A percentile compares a stretch with the other conserved stretches of the same genome.
These are phyloP conservation scores for Lepidiolamprologus cunningtoni DNA, from an alignment of 2,113 vertebrate genomes.

Conservation along the genomic window DNA sequence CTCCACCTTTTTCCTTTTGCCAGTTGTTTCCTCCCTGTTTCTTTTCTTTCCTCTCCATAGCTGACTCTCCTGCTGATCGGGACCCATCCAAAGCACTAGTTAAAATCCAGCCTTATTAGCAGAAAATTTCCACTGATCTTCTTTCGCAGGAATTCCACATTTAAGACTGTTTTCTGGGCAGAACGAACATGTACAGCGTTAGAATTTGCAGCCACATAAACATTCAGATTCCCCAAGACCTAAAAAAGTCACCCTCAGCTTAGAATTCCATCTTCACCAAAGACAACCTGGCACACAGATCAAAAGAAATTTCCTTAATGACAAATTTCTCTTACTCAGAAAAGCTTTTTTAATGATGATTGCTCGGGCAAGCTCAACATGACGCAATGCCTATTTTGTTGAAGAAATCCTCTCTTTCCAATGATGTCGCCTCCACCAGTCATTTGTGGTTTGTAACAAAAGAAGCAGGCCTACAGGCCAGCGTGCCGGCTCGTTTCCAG, in stretches of 20 bases:
- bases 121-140: slow-evolving; percentile 11
- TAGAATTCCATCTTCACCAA: neutral
- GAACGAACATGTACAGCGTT: neutral
- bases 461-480: slow-evolving; percentile 15
- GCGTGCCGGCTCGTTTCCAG: neutral
- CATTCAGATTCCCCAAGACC: neutral
- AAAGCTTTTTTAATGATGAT: slow-evolving; percentile 4
- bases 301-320: neutral
- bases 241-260: neutral
- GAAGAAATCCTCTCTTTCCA: neutral
- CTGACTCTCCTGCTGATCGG: neutral
- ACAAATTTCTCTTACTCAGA: neutral
- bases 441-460: slow-evolving; percentile 26
- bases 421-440: slow-evolving; percentile 2
- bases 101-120: slow-evolving; percentile 32
- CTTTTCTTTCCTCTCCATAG: neutral
- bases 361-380: neutral
- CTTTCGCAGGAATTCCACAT: slow-evolving; percentile 30
- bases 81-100: neutral
- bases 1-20: neutral
- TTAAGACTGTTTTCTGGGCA: slow-evolving; percentile 12
- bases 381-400: neutral
- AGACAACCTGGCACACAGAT: neutral
- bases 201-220: neutral
- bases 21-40: neutral